Evolutionary conservation across 2,113 vertebrate genomes (phyloP), one percentile per base, ranked within the genome.

Genomic region (Gadus chalcogrammus): DNA sequence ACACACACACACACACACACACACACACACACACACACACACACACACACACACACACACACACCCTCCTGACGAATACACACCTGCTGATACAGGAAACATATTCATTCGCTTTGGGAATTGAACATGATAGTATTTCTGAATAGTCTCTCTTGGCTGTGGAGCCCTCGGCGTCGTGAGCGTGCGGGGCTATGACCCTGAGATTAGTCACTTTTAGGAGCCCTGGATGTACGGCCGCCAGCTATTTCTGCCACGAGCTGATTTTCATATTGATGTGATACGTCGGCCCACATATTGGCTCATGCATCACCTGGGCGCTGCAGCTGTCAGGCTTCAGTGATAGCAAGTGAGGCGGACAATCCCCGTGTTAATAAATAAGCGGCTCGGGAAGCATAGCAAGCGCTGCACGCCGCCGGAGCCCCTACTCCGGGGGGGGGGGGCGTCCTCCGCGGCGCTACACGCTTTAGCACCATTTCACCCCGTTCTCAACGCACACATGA

Each of bases 221-320:
- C 87, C 66, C 11, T 84, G 80, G 83, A 86, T 90, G 90, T 91
- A 88, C 80, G 68, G 88, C 90, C 82, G 12, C 17, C 53, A 86
- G 91, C 89, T 89, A 78, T 90, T 91, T 91, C 88, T 83, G 78
- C 84, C 86, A 87, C 82, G 89, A 89, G 91, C 83, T 87, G 91
- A 91, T 93, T 93, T 93, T 93, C 92, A 92, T 93, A 88, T 90
- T 91, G 90, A 93, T 91, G 90, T 88, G 90, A 79, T 73, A 87
- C 78, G 90, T 88, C 85, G 88, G 87, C 88, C 79, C 87, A 82
- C 88, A 91, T 91, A 93, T 93, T 92, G 91, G 88, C 91, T 91
- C 91, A 91, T 93, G 91, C 88, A 92, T 93, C 92, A 93, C 90
- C 88, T 85, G 83, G 80, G 84, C 89, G 79, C 82, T 70, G 86